Evolutionary conservation across 2,113 vertebrate genomes (phyloP).

Genomic region (Otolemur garnettii): DNA sequence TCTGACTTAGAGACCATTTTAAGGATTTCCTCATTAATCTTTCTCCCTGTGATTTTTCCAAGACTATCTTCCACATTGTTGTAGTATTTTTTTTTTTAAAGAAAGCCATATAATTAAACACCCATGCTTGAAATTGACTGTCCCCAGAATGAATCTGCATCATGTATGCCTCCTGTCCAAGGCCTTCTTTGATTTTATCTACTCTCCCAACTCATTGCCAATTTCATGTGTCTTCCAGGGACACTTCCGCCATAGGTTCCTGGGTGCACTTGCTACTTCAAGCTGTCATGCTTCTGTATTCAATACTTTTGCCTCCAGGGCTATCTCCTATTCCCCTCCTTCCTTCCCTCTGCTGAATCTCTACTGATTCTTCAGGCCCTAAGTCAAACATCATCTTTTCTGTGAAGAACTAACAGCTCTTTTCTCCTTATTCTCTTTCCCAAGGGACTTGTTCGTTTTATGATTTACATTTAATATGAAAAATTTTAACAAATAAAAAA

Average conservation of each 20-base stretch:
- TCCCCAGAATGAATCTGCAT: neutral
- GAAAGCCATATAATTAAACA: neutral
- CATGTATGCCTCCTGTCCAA: neutral
- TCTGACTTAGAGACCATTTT: neutral
- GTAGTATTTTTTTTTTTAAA: neutral
- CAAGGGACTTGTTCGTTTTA: neutral
- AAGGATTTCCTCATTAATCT: neutral
- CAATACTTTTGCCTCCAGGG: neutral
- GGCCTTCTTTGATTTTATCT: neutral
- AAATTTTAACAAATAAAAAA: no score
- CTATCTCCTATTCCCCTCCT: neutral
- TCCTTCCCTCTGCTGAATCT: neutral
- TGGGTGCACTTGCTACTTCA: neutral
- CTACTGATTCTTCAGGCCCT: neutral
- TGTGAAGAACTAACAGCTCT: neutral
- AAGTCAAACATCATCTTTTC: neutral
- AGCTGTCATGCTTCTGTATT: neutral
- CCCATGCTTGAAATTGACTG: neutral
- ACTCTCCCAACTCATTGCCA: fast-evolving
- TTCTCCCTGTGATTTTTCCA: neutral
- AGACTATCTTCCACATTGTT: neutral
- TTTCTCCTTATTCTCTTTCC: neutral
- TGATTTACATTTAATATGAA: no score
- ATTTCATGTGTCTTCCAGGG: neutral
- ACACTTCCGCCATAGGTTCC: neutral